Evolutionary conservation across 2,113 vertebrate species (phyloP), one percentile per base, ranked within the genome.

Genomic region (Petrocephalus zakoni): DNA sequence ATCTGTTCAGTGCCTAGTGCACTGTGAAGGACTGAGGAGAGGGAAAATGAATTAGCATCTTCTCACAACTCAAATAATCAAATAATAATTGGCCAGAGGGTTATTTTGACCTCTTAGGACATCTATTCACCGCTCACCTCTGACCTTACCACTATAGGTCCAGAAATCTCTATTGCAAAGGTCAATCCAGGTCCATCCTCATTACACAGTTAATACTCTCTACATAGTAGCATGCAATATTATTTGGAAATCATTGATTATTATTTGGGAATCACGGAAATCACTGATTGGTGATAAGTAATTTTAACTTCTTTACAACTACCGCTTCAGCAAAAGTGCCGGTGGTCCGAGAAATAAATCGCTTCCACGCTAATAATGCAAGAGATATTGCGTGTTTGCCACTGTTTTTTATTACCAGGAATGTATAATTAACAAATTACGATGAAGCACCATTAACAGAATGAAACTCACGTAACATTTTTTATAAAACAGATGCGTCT

Each of bases 1-100:
- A 86, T 92, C 89, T 94, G 91, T 91, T 91, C 89, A 56, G 82
- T 87, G 34, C 88, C 88, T 88, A 81, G 5, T 88, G 37, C 56
- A 61, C 88, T 91, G 92, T 10, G 92, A 94, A 88, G 34, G 34
- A 78, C 34, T 42, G 72, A 78, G 72, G 13, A 42, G 72, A 34
- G 34, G 6, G 34, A 75, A 75, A 75, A 34, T 37, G 1, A 11
- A 42, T 37, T 78, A 19, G 34, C 29, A 53, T 92, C 90, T 88
- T n/a, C 42, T n/a, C 21, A 49, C 47, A 84, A 49, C 19, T 7
- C 8, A 84, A 84, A 11, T n/a, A 9, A 53, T 25, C 4, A 53
- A 86, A n/a, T 84, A 47, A 83, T n/a, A 21, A 49, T 84, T 9
- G 49, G 34, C 29, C 34, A 8, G 29, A 15, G 15, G 34, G 34